Evolutionary conservation across 2,113 vertebrate species (phyloP).

Genomic region (Spilogale gracilis): DNA sequence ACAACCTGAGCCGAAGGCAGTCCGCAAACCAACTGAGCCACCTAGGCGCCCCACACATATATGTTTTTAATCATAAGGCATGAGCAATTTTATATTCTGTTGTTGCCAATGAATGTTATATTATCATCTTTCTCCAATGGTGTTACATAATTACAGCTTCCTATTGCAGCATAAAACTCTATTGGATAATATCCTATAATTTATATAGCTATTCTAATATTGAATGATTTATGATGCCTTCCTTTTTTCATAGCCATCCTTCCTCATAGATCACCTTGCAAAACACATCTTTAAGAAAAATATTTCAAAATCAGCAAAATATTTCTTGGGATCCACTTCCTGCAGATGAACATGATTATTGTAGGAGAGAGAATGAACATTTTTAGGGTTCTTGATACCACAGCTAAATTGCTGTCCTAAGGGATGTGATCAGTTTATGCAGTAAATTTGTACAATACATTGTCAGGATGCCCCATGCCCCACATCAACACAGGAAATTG

Average conservation of each 20-base stretch:
- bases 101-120: neutral
- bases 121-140: neutral
- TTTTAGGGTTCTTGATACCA: neutral
- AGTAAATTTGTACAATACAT: neutral
- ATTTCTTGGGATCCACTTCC: neutral
- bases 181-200: neutral
- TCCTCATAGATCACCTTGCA: neutral
- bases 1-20: no score
- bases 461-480: neutral
- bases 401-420: neutral
- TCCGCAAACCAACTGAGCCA: no score
- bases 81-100: neutral
- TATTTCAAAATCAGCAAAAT: neutral
- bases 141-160: conserved; percentile 10
- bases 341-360: neutral
- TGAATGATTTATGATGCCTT: conserved; percentile 12
- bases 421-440: neutral
- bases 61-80: conserved; percentile 1
- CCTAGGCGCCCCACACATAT: neutral
- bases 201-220: conserved; percentile 20
- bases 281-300: conserved; percentile 6
- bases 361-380: neutral
- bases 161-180: neutral
- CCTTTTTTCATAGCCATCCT: neutral
- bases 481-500: neutral